A percentile compares a stretch with the other conserved stretches of the same genome.
Conservation (phyloP, 2,113 vertebrate genomes). For the Scophthalmus maximus region DNA sequence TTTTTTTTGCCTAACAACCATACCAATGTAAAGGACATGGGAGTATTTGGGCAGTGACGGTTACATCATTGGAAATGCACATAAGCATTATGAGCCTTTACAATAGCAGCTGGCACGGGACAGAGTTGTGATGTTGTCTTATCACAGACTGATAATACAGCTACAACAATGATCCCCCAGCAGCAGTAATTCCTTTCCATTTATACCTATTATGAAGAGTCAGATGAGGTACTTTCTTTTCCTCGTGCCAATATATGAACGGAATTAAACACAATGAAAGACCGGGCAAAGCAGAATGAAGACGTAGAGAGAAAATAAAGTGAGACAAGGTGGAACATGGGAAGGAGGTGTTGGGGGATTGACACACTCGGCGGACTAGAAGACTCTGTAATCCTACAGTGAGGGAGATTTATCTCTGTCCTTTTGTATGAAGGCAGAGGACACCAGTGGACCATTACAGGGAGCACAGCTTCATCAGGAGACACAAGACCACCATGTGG, state of each 20-base stretch:
- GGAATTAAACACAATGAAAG: slow-evolving; percentile 13
- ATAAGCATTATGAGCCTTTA: too few relatives aligned
- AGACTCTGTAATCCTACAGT: slow-evolving; percentile 44
- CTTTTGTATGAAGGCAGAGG: slow-evolving; percentile 50
- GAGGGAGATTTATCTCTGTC: slow-evolving; percentile 61
- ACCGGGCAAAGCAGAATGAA: neutral
- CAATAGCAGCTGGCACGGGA: neutral
- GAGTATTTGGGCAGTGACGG: too few relatives aligned
- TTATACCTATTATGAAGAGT: neutral
- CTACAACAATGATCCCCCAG: neutral
- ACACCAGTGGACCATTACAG: slow-evolving; percentile 45
- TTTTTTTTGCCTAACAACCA: too few relatives aligned
- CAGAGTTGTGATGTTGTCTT: neutral
- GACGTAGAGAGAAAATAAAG: slow-evolving; percentile 8
- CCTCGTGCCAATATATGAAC: neutral
- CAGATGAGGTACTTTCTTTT: neutral
- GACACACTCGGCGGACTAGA: slow-evolving; percentile 40
- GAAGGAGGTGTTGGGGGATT: neutral
- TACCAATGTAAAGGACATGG: too few relatives aligned
- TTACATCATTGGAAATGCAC: neutral
- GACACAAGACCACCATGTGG: neutral
- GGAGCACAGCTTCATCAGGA: neutral
- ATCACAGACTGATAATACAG: neutral
- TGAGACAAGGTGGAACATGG: neutral
- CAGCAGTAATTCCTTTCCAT: neutral